Evolutionary conservation across 2,888 invertebrate species (phyloP).

Genomic region (Eustalomyia histrio): DNA sequence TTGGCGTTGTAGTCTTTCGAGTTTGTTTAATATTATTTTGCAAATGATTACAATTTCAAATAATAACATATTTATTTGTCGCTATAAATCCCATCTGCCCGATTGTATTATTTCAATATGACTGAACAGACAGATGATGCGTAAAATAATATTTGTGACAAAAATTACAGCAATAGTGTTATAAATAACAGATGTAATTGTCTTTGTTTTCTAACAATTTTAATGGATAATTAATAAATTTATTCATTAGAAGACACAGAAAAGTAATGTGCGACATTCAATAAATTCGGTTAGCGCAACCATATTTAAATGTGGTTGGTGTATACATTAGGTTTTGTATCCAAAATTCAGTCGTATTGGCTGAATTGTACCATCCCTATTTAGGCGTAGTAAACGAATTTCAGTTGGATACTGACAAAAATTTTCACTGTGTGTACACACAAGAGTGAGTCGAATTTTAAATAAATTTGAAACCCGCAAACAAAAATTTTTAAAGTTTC

Average conservation of each 20-base stretch:
- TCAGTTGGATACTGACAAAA: no score
- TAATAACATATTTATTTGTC: slow-evolving; percentile 32
- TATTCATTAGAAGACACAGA: background rate
- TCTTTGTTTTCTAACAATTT: slow-evolving; percentile 15
- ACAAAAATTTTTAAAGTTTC: no score
- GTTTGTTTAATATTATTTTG: background rate
- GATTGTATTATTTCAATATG: background rate
- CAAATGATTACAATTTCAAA: slow-evolving; percentile 21
- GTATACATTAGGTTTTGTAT: no score
- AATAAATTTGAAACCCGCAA: no score
- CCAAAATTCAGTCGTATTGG: no score
- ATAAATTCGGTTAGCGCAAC: no score
- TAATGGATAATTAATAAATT: background rate
- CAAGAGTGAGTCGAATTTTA: no score
- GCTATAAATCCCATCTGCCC: background rate
- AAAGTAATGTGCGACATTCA: no score
- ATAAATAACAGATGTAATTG: slow-evolving; percentile 7
- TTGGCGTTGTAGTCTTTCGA: background rate
- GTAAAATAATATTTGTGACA: slow-evolving; percentile 30
- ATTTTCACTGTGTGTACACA: no score
- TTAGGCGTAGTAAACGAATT: no score
- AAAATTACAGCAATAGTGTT: slow-evolving; percentile 21
- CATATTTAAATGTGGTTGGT: no score
- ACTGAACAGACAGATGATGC: slow-evolving; percentile 22
- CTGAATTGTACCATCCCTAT: no score